Conservation (phyloP, 2,888 invertebrate species). For the Lithophane leautieri region DNA sequence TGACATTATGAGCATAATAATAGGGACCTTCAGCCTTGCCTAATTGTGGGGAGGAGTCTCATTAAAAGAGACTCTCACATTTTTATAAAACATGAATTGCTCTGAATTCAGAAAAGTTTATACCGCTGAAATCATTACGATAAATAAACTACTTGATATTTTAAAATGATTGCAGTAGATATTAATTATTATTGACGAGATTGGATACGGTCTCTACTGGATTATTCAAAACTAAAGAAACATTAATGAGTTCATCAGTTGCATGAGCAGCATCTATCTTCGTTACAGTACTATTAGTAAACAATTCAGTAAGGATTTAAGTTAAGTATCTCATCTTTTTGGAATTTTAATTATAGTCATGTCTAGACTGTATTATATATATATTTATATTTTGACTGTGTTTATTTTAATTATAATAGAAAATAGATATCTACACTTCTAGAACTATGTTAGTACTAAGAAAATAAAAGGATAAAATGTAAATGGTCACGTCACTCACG, state of each 20-base stretch:
- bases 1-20: constrained; percentile 10
- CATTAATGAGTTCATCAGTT: constrained; percentile 11
- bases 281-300: constrained; percentile 10
- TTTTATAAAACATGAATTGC: neutral
- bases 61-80: neutral
- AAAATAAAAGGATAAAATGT: neutral
- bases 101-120: neutral
- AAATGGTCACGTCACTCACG: neutral
- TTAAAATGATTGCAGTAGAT: neutral
- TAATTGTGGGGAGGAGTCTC: too few species aligned
- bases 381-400: neutral
- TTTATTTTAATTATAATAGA: neutral
- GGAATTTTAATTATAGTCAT: constrained; percentile 2
- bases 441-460: neutral
- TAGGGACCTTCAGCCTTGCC: neutral
- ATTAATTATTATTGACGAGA: neutral
- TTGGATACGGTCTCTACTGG: neutral
- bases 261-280: neutral
- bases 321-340: neutral
- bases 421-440: neutral
- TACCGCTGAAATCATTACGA: constrained; percentile 1
- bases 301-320: neutral
- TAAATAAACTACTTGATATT: neutral
- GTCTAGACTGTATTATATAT: neutral
- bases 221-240: constrained; percentile 2